A percentile compares a stretch with the other conserved stretches of the same genome.
Evolutionary conservation across 2,113 vertebrate species (phyloP).

Genomic region (Verasper variegatus): DNA sequence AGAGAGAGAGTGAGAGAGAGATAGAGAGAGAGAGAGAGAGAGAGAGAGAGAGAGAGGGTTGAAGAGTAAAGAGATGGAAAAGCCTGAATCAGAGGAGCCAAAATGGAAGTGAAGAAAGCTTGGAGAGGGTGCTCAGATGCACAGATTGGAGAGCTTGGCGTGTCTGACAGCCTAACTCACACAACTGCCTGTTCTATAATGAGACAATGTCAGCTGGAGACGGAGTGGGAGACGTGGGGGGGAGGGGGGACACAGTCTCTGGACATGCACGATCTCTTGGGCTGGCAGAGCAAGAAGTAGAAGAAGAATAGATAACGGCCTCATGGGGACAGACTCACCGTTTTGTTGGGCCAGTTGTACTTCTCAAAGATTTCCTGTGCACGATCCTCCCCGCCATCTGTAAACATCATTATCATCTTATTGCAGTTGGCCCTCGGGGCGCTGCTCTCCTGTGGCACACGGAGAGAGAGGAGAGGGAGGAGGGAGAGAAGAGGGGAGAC

Average conservation of each 20-base stretch:
- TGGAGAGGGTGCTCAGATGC: constrained; percentile 35
- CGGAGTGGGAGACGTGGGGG: neutral
- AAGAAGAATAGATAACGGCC: constrained; percentile 15
- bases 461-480: constrained; percentile 19
- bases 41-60: neutral
- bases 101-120: constrained; percentile 39
- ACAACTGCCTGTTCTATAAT: constrained; percentile 34
- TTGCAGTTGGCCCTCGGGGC: constrained; percentile 97
- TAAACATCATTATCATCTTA: constrained; percentile 99
- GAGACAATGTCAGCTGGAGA: constrained; percentile 47
- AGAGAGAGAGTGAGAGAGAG: neutral
- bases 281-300: constrained; percentile 20
- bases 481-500: constrained; percentile 8
- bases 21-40: neutral
- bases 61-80: constrained; percentile 20
- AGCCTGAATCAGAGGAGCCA: constrained; percentile 17
- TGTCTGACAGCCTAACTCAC: constrained; percentile 37
- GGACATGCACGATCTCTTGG: constrained; percentile 31
- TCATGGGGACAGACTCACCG: constrained; percentile 83
- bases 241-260: constrained; percentile 18
- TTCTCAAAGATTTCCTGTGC: constrained; percentile 98
- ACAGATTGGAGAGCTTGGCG: constrained; percentile 57
- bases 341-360: constrained; percentile 99
- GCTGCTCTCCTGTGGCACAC: constrained; percentile 84
- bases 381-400: constrained; percentile 95